Conservation (phyloP, 2,113 vertebrate genomes). For the Corvus moneduloides region DNA sequence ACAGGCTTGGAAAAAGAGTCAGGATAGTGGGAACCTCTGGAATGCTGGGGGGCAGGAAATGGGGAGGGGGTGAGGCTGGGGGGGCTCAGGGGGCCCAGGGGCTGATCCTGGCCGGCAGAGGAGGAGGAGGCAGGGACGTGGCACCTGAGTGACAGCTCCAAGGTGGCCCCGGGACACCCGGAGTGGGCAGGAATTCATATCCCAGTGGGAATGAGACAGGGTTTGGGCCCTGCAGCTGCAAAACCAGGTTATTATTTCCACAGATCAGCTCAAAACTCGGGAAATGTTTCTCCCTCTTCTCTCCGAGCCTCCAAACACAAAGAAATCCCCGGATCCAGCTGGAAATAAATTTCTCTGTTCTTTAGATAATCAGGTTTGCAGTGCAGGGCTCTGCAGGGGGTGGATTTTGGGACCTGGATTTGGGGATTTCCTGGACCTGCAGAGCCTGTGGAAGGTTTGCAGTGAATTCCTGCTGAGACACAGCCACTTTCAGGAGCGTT, state of each 20-base stretch:
- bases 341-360: not conserved
- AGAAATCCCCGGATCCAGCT: not conserved
- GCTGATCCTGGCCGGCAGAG: not conserved
- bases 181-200: fast-evolving
- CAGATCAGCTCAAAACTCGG: not conserved
- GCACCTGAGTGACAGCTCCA: not conserved
- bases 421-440: not conserved
- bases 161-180: not conserved
- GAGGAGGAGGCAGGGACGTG: not conserved
- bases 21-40: not conserved
- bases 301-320: not conserved
- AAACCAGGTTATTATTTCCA: not conserved
- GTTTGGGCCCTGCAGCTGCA: not conserved
- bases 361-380: not conserved
- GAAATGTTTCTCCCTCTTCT: not conserved
- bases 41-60: fast-evolving
- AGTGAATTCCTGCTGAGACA: not conserved
- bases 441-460: not conserved
- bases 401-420: not conserved
- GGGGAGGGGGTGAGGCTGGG: not conserved
- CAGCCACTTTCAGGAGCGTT: not conserved
- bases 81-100: not conserved
- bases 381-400: not conserved
- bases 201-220: fast-evolving
- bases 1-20: not conserved